Evolutionary conservation across 2,113 vertebrate species (phyloP).

Genomic region (Brachyistius frenatus): DNA sequence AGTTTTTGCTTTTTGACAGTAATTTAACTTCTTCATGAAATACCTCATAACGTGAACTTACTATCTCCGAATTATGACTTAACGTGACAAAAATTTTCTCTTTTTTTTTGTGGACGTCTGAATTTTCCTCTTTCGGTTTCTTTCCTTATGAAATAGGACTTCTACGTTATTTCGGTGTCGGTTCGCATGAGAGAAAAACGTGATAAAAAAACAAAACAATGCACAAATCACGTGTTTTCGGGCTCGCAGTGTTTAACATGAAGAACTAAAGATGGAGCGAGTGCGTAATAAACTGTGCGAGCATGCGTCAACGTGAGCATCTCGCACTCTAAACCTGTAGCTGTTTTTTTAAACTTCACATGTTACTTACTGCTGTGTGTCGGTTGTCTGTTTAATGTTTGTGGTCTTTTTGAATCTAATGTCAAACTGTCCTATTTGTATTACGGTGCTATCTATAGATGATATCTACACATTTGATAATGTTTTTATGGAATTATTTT

Average conservation of each 20-base stretch:
- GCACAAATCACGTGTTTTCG: too few species aligned
- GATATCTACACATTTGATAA: slow-evolving; percentile 86
- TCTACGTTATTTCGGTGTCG: too few species aligned
- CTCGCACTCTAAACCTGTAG: neutral
- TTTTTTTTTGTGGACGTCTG: too few species aligned
- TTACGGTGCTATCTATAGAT: slow-evolving; percentile 89
- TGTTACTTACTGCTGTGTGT: neutral
- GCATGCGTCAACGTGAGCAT: neutral
- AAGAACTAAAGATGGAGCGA: neutral
- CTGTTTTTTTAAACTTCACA: slow-evolving; percentile 8
- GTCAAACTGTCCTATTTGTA: slow-evolving; percentile 83
- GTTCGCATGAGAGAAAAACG: too few species aligned
- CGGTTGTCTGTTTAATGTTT: slow-evolving; percentile 1
- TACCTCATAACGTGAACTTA: too few species aligned
- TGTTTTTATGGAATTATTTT: slow-evolving; percentile 88
- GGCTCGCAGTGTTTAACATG: neutral
- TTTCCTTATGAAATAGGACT: too few species aligned
- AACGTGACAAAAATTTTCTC: too few species aligned
- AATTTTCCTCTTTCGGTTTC: too few species aligned
- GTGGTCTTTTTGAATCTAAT: slow-evolving; percentile 34
- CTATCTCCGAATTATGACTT: too few species aligned
- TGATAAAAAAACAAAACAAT: too few species aligned
- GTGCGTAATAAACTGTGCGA: neutral
- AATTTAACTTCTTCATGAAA: too few species aligned
- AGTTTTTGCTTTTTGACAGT: too few species aligned